Conservation (phyloP, 2,113 vertebrate genomes). For the Pseudopipra pipra region DNA sequence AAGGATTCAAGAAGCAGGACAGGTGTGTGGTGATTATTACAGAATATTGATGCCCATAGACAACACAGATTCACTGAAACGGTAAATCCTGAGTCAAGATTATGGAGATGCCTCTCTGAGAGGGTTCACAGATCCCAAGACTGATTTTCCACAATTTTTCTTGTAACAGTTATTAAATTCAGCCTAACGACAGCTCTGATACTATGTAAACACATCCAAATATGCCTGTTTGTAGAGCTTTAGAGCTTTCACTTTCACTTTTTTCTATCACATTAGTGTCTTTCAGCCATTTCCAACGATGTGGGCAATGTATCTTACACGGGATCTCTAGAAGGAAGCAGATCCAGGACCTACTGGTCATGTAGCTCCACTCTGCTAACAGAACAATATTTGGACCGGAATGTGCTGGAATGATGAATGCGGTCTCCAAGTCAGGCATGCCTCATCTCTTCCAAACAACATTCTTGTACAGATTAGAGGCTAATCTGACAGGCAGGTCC, state of each 20-base stretch:
- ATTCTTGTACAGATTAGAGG: conserved; percentile 81
- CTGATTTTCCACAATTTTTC: not conserved
- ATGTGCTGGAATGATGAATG: conserved; percentile 47
- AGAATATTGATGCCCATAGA: not conserved
- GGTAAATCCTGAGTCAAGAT: not conserved
- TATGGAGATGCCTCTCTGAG: not conserved
- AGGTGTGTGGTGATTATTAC: not conserved
- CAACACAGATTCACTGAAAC: not conserved
- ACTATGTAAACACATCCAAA: not conserved
- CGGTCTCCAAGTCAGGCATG: conserved; percentile 61
- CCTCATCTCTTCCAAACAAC: conserved; percentile 76
- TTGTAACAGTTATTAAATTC: not conserved
- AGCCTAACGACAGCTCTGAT: not conserved
- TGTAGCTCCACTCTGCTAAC: not conserved
- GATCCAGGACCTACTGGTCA: not conserved
- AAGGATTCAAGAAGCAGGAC: not conserved
- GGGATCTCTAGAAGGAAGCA: conserved; percentile 21
- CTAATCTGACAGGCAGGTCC: conserved; percentile 69
- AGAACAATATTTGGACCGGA: conserved; percentile 37
- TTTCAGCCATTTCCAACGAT: conserved; percentile 37
- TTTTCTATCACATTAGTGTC: not conserved
- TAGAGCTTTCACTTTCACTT: conserved; percentile 32
- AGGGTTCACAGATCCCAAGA: not conserved
- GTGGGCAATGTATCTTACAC: not conserved
- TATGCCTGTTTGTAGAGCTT: not conserved